A percentile compares a stretch with the other conserved stretches of the same genome.
Conservation (phyloP, 2,888 invertebrate genomes). For the Allophyes oxyacanthae region DNA sequence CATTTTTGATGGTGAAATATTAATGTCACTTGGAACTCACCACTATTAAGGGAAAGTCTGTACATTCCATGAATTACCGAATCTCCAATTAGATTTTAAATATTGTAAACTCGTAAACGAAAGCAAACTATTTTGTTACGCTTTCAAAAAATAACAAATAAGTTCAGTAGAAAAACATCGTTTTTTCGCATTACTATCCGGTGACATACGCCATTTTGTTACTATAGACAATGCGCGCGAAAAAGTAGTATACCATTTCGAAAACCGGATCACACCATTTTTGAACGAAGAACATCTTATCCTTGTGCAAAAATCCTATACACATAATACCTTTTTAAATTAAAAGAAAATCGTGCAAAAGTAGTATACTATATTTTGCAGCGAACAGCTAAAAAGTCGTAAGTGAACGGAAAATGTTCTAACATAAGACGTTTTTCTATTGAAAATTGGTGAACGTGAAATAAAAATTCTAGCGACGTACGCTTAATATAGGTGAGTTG, state of each 20-base stretch:
- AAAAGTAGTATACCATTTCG: slow-evolving; percentile 78
- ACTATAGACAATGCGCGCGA: slow-evolving; percentile 31
- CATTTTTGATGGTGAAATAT: not conserved
- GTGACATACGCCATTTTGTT: slow-evolving; percentile 60
- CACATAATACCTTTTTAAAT: slow-evolving; percentile 63
- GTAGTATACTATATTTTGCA: slow-evolving; percentile 78
- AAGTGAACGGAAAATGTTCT: slow-evolving; percentile 42
- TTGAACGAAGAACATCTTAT: slow-evolving; percentile 62
- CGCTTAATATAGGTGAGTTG: slow-evolving; percentile 51
- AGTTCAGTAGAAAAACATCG: slow-evolving; percentile 37
- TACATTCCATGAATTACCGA: slow-evolving; percentile 19
- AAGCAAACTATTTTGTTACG: slow-evolving; percentile 57
- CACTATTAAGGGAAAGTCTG: slow-evolving; percentile 18
- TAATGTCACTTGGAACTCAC: not conserved
- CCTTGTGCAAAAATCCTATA: slow-evolving; percentile 52
- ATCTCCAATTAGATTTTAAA: slow-evolving; percentile 51
- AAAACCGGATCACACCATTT: slow-evolving; percentile 66
- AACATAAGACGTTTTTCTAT: slow-evolving; percentile 47
- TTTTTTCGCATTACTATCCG: slow-evolving; percentile 4
- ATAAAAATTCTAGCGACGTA: slow-evolving; percentile 46
- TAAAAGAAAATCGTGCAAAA: slow-evolving; percentile 62
- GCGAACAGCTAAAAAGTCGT: slow-evolving; percentile 59
- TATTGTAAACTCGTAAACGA: slow-evolving; percentile 67
- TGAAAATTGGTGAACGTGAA: slow-evolving; percentile 11
- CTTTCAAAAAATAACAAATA: slow-evolving; percentile 64